Base-by-base conservation (phyloP, 2,888 invertebrate species). In the Coelinius sp. region DNA sequence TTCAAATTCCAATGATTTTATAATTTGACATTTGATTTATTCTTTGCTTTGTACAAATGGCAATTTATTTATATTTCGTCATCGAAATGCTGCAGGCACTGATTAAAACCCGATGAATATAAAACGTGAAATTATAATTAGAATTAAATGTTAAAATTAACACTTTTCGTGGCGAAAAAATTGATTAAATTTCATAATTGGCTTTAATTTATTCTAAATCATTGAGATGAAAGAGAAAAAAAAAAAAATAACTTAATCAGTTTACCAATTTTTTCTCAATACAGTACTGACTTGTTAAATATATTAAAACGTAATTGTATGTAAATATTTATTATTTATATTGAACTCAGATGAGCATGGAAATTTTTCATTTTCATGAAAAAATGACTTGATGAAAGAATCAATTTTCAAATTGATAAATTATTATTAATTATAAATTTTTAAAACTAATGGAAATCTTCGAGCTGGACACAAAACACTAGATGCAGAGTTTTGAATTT, bases 251-350 rank as follows among this genome's bases (percentile, higher is more conserved):
- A 66, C 66, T 35, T 46, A 68, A 62, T 62, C 17, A 66, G 59
- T 44, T 63, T 44, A 25, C 35, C 20, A 52, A 41, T 46, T 82
- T 70, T 73, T 53, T 82, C 80, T 80, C 77, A 74, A 79, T n/a
- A n/a, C 79, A 76, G 83, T 82, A 85, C 83, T 84, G 81, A 83
- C 76, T 83, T 82, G 77, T 76, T 74, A 81, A 80, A 80, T 80
- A 79, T 79, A 79, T 63, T 49, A 53, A 25, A 49, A 63, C 52
- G 74, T 71, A 73, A 72, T 73, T 70, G 66, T 73, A 78, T 77
- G 78, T 71, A 73, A 64, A 87, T 87, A 86, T 85, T 86, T 85
- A 86, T 86, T 84, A 85, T 83, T 85, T 85, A 81, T 84, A 84
- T n/a, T 41, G 73, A 79, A 75, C 80, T 77, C 14, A 53, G 12